These are phyloP conservation scores for Zelostemma sp. DNA, from an alignment of 1,140 invertebrate species.

Conservation along the genomic window DNA sequence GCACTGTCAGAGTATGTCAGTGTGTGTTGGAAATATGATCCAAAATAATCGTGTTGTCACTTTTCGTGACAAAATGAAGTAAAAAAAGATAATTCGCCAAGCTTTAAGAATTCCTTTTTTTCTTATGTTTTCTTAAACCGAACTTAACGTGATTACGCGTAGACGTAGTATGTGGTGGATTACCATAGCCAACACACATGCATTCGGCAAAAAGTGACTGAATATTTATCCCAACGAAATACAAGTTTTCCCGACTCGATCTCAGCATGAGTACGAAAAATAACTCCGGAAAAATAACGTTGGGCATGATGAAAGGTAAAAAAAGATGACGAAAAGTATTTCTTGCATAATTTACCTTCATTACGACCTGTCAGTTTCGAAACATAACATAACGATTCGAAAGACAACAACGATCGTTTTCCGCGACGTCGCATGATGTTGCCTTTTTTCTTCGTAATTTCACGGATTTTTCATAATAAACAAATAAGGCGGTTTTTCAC, in stretches of 20 bases:
- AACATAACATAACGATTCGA: no score
- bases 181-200: background rate
- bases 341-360: background rate
- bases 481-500: no score
- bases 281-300: conserved; percentile 61
- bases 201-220: background rate
- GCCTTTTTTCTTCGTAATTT: no score
- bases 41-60: background rate
- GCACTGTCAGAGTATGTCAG: no score
- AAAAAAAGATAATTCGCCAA: background rate
- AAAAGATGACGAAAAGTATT: no score
- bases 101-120: background rate
- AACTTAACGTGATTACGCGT: background rate
- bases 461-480: no score
- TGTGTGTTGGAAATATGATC: background rate
- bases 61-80: background rate
- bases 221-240: conserved; percentile 13
- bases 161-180: background rate
- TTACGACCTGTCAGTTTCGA: background rate
- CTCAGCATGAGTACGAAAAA: conserved; percentile 58
- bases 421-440: no score
- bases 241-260: conserved; percentile 8
- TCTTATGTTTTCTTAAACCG: background rate
- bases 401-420: no score
- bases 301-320: conserved; percentile 66